Percentiles rank a stretch among this genome's conserved stretches.
phyloP scores from a whole-genome alignment of 1,140 invertebrate genomes.

The Psix sp. region DNA sequence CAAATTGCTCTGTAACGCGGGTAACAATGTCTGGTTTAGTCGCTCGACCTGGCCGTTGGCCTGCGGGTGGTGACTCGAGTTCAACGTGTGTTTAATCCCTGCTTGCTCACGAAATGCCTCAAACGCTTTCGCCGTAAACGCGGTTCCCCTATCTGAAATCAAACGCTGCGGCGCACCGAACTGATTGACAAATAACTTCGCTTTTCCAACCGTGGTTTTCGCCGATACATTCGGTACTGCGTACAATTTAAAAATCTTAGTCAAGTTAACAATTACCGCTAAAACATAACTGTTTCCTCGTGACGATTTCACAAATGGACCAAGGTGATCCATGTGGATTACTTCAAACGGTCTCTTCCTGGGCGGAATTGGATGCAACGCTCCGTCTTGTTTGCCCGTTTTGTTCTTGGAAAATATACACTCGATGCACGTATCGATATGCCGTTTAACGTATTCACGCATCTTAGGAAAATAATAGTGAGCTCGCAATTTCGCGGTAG shows the following conservation, averaged over 20 bases:
- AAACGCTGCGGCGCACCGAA: neutral
- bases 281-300: slow-evolving; percentile 59
- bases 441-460: neutral
- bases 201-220: slow-evolving; percentile 5
- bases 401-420: neutral
- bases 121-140: slow-evolving; percentile 62
- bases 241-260: slow-evolving; percentile 44
- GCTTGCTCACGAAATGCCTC: slow-evolving; percentile 52
- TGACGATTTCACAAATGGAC: slow-evolving; percentile 54
- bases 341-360: slow-evolving; percentile 6
- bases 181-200: neutral
- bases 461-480: slow-evolving; percentile 27
- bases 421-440: neutral
- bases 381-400: neutral
- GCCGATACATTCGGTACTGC: slow-evolving; percentile 16
- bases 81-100: slow-evolving; percentile 59
- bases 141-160: slow-evolving; percentile 23
- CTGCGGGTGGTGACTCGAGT: slow-evolving; percentile 62
- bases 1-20: slow-evolving; percentile 8
- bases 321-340: slow-evolving; percentile 25
- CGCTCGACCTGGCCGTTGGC: slow-evolving; percentile 61
- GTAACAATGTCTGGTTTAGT: slow-evolving; percentile 32
- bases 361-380: slow-evolving; percentile 13
- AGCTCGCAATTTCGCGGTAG: neutral
- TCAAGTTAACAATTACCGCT: slow-evolving; percentile 41